Evolutionary conservation across 2,888 invertebrate species (phyloP).

Genomic region (Chromoteleia sp.): DNA sequence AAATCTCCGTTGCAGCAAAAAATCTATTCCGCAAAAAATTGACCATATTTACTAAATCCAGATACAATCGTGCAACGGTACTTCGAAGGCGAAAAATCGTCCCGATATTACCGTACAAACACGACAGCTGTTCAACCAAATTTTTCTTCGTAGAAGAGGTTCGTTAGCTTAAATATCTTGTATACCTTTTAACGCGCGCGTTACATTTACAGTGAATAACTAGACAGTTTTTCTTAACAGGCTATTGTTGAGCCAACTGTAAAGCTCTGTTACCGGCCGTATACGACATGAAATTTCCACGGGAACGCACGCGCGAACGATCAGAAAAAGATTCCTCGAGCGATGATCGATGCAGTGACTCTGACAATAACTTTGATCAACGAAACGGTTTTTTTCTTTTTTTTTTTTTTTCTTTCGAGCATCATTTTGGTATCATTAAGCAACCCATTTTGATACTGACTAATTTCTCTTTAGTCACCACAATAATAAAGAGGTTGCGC

Average conservation of each 20-base stretch:
- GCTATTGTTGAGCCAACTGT: constrained; percentile 36
- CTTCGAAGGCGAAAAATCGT: constrained; percentile 8
- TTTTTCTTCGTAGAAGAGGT: constrained; percentile 15
- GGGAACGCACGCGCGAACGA: constrained; percentile 2
- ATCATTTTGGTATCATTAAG: constrained; percentile 26
- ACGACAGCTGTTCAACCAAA: constrained; percentile 11
- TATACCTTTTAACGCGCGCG: constrained; percentile 11
- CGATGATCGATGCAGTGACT: constrained; percentile 12
- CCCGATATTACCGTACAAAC: background rate
- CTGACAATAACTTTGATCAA: background rate
- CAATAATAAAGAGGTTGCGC: constrained; percentile 17
- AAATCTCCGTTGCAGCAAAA: too few species aligned
- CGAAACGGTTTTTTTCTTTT: background rate
- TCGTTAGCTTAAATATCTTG: constrained; percentile 44
- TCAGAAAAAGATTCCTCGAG: constrained; percentile 2
- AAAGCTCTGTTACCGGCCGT: constrained; percentile 14
- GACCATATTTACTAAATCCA: background rate
- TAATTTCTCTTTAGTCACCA: constrained; percentile 18
- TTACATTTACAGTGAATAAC: constrained; percentile 49
- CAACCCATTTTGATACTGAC: constrained; percentile 11
- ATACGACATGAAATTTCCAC: constrained; percentile 5
- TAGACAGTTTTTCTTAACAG: constrained; percentile 43
- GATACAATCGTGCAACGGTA: constrained; percentile 24
- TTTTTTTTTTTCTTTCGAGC: background rate
- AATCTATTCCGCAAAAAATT: too few species aligned